Conservation (phyloP, 2,888 invertebrate genomes). For the Bombyx huttoni region DNA sequence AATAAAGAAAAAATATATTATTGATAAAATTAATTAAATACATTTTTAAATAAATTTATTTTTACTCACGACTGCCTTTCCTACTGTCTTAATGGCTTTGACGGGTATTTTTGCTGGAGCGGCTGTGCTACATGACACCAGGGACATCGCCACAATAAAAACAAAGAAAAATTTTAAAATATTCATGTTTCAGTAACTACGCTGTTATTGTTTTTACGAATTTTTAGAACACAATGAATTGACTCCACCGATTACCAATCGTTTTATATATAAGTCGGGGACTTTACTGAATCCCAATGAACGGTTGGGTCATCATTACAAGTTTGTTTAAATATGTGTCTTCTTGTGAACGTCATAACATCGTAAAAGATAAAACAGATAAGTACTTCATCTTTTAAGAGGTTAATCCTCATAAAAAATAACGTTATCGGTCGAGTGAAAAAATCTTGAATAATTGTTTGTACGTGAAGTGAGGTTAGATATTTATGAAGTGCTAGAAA, state of each 20-base stretch:
- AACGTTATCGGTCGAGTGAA: no score
- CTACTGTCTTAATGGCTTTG: slow-evolving; percentile 17
- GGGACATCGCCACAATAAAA: slow-evolving; percentile 2
- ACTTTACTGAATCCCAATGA: slow-evolving; percentile 3
- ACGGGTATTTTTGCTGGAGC: slow-evolving; percentile 3
- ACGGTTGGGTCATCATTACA: neutral
- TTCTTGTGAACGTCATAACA: slow-evolving; percentile 4
- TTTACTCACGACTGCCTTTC: slow-evolving; percentile 17
- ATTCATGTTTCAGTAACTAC: slow-evolving; percentile 13
- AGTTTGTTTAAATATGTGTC: slow-evolving; percentile 6
- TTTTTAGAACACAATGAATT: neutral
- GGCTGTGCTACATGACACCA: neutral
- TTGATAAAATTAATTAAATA: no score
- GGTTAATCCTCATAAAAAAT: no score
- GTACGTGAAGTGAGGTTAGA: no score
- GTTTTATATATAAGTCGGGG: slow-evolving; percentile 6
- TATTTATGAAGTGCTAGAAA: no score
- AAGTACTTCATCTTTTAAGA: neutral
- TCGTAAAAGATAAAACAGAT: neutral
- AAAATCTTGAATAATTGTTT: no score
- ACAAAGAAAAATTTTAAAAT: slow-evolving; percentile 9
- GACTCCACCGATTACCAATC: neutral
- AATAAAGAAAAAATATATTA: no score
- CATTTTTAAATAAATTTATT: no score
- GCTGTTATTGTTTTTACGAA: neutral